Evolutionary conservation across 92 coral and sea anemone species (phyloP).

Genomic region (Zoanthus solanderi): DNA sequence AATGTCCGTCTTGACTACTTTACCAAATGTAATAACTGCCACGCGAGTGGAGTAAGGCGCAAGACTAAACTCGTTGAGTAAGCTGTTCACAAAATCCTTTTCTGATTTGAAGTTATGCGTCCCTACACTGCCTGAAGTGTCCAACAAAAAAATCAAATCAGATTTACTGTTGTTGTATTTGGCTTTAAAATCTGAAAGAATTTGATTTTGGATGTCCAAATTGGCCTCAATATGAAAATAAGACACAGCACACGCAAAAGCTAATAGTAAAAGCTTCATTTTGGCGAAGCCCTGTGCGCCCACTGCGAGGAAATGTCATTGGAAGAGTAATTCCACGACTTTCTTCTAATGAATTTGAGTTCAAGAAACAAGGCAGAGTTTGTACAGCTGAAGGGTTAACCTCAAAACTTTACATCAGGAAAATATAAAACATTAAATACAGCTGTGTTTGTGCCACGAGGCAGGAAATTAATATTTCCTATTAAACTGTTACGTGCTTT

Average conservation of each 20-base stretch:
- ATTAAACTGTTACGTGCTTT: too few relatives aligned
- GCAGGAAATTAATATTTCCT: background rate
- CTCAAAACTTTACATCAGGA: conserved; percentile 29
- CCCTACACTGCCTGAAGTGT: conserved; percentile 94
- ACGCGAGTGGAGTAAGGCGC: conserved; percentile 94
- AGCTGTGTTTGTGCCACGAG: conserved; percentile 26
- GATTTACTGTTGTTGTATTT: conserved; percentile 93
- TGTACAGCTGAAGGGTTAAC: conserved; percentile 24
- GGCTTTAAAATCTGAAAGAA: conserved; percentile 72
- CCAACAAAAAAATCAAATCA: conserved; percentile 84
- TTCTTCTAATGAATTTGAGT: conserved; percentile 6
- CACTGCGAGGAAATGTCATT: background rate
- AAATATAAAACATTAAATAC: background rate
- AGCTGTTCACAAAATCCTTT: conserved; percentile 84
- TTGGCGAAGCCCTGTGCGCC: conserved; percentile 13
- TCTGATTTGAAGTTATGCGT: conserved; percentile 78
- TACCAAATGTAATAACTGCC: conserved; percentile 86
- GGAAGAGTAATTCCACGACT: background rate
- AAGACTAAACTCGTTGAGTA: conserved; percentile 90
- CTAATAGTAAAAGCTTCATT: conserved; percentile 27
- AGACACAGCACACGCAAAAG: background rate
- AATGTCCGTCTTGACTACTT: conserved; percentile 73
- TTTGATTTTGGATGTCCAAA: conserved; percentile 65
- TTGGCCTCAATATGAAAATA: conserved; percentile 36
- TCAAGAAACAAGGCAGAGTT: background rate